phyloP scores from a whole-genome alignment of 2,797 vertebrate species.

The Gymnodraco acuticeps region DNA sequence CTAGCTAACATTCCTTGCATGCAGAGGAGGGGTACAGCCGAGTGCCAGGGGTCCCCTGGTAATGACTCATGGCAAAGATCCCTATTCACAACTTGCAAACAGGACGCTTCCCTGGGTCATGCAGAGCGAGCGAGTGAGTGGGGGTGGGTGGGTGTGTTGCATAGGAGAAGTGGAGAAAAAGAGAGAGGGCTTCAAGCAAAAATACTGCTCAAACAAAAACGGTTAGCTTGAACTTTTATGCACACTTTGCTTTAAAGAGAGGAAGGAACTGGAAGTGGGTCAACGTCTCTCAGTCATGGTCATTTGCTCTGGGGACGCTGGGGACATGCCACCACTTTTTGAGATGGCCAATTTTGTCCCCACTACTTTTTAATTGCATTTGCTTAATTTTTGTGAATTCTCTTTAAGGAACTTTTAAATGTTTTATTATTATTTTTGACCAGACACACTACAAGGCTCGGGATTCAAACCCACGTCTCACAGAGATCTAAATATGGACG shows the following conservation, averaged over 20 bases:
- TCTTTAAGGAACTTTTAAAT: too few relatives aligned
- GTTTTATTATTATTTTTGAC: too few relatives aligned
- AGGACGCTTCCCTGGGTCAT: constrained; percentile 49
- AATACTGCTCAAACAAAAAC: constrained; percentile 69
- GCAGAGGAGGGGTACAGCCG: constrained; percentile 72
- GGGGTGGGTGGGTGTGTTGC: constrained; percentile 27
- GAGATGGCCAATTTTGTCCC: too few relatives aligned
- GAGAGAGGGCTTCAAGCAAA: constrained; percentile 24
- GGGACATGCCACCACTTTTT: too few relatives aligned
- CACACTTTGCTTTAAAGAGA: constrained; percentile 46
- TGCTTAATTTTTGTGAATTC: too few relatives aligned
- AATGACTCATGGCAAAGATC: constrained; percentile 77
- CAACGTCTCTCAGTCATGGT: constrained; percentile 76
- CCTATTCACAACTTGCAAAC: constrained; percentile 67
- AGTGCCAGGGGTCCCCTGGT: constrained; percentile 76
- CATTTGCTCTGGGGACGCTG: too few relatives aligned
- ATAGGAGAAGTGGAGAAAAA: constrained; percentile 11
- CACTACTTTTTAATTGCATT: too few relatives aligned
- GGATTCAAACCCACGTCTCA: too few relatives aligned
- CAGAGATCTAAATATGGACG: too few relatives aligned
- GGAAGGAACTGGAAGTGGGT: constrained; percentile 82
- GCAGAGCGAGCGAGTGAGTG: constrained; percentile 23
- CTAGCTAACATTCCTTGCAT: constrained; percentile 73
- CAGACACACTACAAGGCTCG: too few relatives aligned
- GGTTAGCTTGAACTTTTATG: constrained; percentile 60